phyloP scores from a whole-genome alignment of 2,888 invertebrate genomes.

The Anodontia alba region DNA sequence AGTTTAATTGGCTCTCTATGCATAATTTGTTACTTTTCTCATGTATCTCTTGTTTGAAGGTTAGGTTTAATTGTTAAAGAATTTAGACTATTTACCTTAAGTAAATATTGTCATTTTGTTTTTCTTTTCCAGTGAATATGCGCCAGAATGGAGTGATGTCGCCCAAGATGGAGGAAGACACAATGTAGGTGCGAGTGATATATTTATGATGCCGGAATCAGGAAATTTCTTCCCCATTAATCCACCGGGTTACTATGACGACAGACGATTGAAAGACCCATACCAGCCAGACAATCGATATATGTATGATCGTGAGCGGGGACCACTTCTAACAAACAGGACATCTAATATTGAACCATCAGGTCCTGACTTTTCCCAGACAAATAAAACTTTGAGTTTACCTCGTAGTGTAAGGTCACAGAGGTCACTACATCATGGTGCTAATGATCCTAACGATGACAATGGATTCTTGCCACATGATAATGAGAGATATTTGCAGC shows the following conservation, averaged over 20 bases:
- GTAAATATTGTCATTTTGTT: too few species aligned
- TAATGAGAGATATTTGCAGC: not conserved
- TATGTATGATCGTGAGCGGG: not conserved
- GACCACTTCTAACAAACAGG: not conserved
- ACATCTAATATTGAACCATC: not conserved
- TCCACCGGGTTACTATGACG: slow-evolving; percentile 37
- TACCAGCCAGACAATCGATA: not conserved
- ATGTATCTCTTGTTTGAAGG: too few species aligned
- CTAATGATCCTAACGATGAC: not conserved
- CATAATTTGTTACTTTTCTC: too few species aligned
- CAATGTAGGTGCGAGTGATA: slow-evolving; percentile 72
- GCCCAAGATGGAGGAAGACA: slow-evolving; percentile 77
- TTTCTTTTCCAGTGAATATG: slow-evolving; percentile 74
- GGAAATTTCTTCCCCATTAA: slow-evolving; percentile 62
- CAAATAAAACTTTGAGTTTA: slow-evolving; percentile 7
- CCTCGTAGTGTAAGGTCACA: slow-evolving; percentile 6
- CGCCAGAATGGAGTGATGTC: slow-evolving; percentile 81
- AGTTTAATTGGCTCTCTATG: too few species aligned
- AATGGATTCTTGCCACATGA: not conserved
- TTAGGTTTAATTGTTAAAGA: too few species aligned
- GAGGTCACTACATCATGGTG: not conserved
- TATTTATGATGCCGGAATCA: slow-evolving; percentile 75
- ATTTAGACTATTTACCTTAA: too few species aligned
- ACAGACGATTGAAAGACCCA: not conserved
- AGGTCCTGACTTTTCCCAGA: not conserved